phyloP scores from a whole-genome alignment of 2,797 vertebrate genomes.

The Nannoperca obscura region DNA sequence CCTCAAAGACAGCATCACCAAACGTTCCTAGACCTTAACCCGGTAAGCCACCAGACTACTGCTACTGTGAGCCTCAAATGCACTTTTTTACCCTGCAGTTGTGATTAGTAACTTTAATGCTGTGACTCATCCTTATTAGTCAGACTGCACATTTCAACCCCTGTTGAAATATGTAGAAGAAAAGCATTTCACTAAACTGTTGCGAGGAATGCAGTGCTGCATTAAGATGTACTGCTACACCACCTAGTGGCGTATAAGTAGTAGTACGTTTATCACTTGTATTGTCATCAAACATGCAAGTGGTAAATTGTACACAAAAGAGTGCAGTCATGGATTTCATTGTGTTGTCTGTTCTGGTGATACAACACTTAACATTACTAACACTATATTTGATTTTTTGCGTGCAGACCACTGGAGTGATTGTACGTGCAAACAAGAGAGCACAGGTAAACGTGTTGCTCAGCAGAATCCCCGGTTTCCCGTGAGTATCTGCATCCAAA shows the following conservation, averaged over 20 bases:
- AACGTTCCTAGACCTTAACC: conserved; percentile 88
- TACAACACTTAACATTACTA: neutral
- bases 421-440: conserved; percentile 85
- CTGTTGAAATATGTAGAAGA: neutral
- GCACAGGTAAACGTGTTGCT: conserved; percentile 85
- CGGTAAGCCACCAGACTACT: conserved; percentile 67
- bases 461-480: conserved; percentile 64
- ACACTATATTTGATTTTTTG: neutral
- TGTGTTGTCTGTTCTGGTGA: neutral
- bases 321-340: neutral
- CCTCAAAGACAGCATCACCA: conserved; percentile 83
- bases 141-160: neutral
- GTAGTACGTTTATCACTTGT: neutral
- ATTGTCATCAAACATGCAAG: neutral
- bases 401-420: conserved; percentile 84
- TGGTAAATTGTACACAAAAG: neutral
- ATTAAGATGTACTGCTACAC: conserved; percentile 19
- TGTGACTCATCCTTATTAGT: neutral
- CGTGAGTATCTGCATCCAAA: conserved; percentile 72
- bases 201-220: neutral
- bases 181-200: neutral
- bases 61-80: neutral
- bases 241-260: conserved; percentile 47
- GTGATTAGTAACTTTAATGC: neutral
- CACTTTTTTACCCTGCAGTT: conserved; percentile 5